These are phyloP conservation scores for Morpho deidamia DNA, from an alignment of 2,888 invertebrate species.

Conservation along the genomic window DNA sequence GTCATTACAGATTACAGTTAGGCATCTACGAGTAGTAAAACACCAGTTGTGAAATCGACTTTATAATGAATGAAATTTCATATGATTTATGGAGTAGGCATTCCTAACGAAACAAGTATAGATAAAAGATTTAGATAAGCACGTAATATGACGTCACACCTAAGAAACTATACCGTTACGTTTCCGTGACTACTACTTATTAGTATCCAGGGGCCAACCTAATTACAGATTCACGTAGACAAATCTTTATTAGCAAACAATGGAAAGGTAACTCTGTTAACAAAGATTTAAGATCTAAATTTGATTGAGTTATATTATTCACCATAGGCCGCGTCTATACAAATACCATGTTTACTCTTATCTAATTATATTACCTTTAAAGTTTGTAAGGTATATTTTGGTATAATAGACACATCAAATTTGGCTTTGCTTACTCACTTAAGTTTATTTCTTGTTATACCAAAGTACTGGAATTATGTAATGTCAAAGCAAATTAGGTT, in stretches of 20 bases:
- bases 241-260: background rate
- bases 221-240: constrained; percentile 17
- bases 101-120: constrained; percentile 1
- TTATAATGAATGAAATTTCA: background rate
- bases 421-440: background rate
- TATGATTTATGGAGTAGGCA: background rate
- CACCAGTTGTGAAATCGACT: no score
- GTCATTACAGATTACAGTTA: no score
- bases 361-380: constrained; percentile 9
- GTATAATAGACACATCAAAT: constrained; percentile 5
- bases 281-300: background rate
- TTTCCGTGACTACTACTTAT: constrained; percentile 25
- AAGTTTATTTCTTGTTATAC: background rate
- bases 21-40: no score
- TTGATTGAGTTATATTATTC: background rate
- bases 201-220: constrained; percentile 25
- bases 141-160: constrained; percentile 22
- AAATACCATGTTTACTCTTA: constrained; percentile 13
- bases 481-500: no score
- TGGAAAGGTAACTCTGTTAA: background rate
- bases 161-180: constrained; percentile 26
- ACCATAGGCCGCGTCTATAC: background rate
- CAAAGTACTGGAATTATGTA: background rate
- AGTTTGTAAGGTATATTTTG: constrained; percentile 8
- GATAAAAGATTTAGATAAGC: constrained; percentile 15